Conservation (phyloP, 2,113 vertebrate species). For the Carassius carassius region DNA sequence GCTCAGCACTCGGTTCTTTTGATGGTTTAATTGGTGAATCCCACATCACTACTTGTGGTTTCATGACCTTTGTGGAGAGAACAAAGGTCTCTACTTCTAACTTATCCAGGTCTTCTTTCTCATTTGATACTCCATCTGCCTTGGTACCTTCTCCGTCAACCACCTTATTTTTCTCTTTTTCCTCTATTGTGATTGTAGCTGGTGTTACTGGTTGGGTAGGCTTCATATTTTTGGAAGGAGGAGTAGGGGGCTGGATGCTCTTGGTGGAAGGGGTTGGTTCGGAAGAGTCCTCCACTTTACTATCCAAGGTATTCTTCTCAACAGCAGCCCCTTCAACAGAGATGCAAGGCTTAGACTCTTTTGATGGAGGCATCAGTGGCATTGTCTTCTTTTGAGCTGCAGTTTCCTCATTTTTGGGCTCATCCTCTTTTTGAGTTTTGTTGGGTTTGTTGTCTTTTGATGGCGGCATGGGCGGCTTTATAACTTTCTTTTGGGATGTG, state of each 20-base stretch:
- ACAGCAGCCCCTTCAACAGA: slow-evolving; percentile 22
- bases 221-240: slow-evolving; percentile 70
- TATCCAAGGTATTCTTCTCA: slow-evolving; percentile 49
- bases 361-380: slow-evolving; percentile 68
- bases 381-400: slow-evolving; percentile 68
- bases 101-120: slow-evolving; percentile 11
- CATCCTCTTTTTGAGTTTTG: slow-evolving; percentile 50
- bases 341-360: slow-evolving; percentile 59
- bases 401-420: slow-evolving; percentile 45
- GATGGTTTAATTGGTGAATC: slow-evolving; percentile 34
- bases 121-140: background rate
- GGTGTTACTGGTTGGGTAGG: slow-evolving; percentile 46
- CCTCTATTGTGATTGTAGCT: slow-evolving; percentile 1
- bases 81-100: background rate
- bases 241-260: slow-evolving; percentile 58
- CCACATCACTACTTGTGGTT: slow-evolving; percentile 42
- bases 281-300: slow-evolving; percentile 46
- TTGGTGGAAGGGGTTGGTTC: slow-evolving; percentile 43
- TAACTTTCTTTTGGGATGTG: slow-evolving; percentile 63
- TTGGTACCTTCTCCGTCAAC: slow-evolving; percentile 30
- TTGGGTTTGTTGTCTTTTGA: slow-evolving; percentile 63
- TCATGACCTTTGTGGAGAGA: slow-evolving; percentile 30
- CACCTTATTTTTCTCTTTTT: background rate
- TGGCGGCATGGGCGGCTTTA: slow-evolving; percentile 70
- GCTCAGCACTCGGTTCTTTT: slow-evolving; percentile 41